Conservation (phyloP, 2,888 invertebrate species). For the Chymomyza amoena region DNA sequence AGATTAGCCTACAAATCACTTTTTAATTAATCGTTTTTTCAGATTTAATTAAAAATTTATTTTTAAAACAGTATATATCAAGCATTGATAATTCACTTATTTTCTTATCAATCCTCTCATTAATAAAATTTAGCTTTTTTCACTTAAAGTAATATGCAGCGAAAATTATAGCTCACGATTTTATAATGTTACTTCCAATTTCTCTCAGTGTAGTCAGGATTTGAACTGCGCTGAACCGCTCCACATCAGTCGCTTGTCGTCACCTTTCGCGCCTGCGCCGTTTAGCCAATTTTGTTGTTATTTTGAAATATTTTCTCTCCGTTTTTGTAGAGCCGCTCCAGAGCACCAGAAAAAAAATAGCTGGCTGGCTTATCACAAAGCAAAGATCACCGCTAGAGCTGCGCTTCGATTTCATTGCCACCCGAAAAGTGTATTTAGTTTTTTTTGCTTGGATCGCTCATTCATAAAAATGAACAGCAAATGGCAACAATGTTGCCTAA, state of each 20-base stretch:
- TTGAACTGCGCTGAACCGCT: background rate
- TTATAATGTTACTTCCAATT: background rate
- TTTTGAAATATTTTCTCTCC: conserved; percentile 11
- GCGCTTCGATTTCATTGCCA: conserved; percentile 19
- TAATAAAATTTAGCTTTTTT: too few relatives aligned
- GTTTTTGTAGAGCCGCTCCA: background rate
- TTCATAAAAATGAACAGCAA: conserved; percentile 60
- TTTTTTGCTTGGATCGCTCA: conserved; percentile 29
- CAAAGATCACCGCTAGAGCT: conserved; percentile 52
- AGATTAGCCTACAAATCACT: too few relatives aligned
- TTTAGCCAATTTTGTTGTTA: background rate
- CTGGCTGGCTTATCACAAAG: conserved; percentile 57
- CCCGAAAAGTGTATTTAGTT: background rate
- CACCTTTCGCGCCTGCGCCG: background rate
- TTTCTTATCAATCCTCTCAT: too few relatives aligned
- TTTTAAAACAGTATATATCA: too few relatives aligned
- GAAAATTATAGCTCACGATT: too few relatives aligned
- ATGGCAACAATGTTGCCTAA: conserved; percentile 63
- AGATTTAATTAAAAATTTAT: too few relatives aligned
- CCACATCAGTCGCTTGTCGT: background rate
- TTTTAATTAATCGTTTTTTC: too few relatives aligned
- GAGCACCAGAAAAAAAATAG: conserved; percentile 6
- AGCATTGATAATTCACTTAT: too few relatives aligned
- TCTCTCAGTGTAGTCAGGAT: background rate
- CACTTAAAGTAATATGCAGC: too few relatives aligned